Conservation (phyloP, 2,113 vertebrate genomes). For the Heliornis fulica region DNA sequence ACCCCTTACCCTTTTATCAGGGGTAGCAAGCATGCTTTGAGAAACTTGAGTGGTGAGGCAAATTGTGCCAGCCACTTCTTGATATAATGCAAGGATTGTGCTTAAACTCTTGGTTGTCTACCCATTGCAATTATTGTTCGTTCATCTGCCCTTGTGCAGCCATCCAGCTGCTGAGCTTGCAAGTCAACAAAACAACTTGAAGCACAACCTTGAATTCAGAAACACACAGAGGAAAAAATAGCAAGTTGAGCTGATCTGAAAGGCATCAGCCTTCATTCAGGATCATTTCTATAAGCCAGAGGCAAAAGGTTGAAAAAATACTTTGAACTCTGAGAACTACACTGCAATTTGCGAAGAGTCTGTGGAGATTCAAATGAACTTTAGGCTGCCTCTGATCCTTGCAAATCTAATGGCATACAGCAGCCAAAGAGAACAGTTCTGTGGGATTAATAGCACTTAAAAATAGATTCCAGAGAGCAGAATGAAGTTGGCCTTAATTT, state of each 20-base stretch:
- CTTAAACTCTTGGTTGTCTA: not conserved
- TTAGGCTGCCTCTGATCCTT: not conserved
- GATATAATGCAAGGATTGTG: not conserved
- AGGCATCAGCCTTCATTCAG: not conserved
- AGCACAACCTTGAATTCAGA: not conserved
- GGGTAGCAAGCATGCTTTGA: not conserved
- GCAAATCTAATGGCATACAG: not conserved
- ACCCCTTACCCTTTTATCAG: not conserved
- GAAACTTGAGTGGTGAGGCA: not conserved
- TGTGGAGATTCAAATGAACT: not conserved
- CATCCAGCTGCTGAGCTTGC: not conserved
- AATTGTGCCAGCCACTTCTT: not conserved
- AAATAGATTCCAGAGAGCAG: not conserved
- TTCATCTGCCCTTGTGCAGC: not conserved
- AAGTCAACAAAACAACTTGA: fast-evolving
- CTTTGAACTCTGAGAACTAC: not conserved
- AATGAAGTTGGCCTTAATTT: not conserved
- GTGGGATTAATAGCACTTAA: not conserved
- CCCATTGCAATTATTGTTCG: not conserved
- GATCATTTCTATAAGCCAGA: not conserved
- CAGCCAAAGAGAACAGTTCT: not conserved
- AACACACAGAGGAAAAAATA: not conserved
- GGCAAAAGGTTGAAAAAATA: not conserved
- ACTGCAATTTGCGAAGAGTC: not conserved
- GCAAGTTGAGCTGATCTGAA: not conserved